These are phyloP conservation scores for Ammodytes dubius DNA, from an alignment of 2,113 vertebrate genomes.

Conservation along the genomic window DNA sequence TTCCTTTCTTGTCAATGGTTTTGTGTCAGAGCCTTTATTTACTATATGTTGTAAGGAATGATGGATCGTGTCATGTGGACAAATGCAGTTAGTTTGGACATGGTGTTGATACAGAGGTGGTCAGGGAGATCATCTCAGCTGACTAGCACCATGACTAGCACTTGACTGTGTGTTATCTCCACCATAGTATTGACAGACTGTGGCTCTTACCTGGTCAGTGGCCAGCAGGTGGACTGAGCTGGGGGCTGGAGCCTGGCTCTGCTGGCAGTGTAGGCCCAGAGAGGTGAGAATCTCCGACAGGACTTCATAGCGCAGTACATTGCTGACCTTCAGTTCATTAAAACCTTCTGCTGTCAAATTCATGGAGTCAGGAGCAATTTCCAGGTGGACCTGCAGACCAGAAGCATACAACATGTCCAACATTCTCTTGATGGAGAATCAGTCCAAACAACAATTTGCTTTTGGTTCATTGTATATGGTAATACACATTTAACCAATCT, in stretches of 20 bases:
- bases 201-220: constrained; percentile 83
- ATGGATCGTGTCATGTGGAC: neutral
- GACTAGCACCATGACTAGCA: neutral
- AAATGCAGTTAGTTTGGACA: neutral
- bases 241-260: constrained; percentile 67
- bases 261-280: constrained; percentile 89
- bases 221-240: constrained; percentile 88
- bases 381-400: constrained; percentile 87
- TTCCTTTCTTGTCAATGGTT: too few relatives aligned
- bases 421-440: neutral
- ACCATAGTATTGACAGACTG: neutral
- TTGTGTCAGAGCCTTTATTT: neutral
- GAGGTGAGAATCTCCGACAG: constrained; percentile 87
- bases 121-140: neutral
- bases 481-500: neutral
- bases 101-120: too few relatives aligned
- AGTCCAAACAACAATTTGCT: neutral
- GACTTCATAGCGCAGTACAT: constrained; percentile 86
- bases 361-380: constrained; percentile 80
- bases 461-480: neutral
- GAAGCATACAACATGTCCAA: neutral
- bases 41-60: neutral
- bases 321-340: constrained; percentile 88
- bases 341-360: constrained; percentile 79
- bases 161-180: too few relatives aligned